Evolutionary conservation across 1,140 invertebrate genomes (phyloP).

Genomic region (Drosophila sp.): DNA sequence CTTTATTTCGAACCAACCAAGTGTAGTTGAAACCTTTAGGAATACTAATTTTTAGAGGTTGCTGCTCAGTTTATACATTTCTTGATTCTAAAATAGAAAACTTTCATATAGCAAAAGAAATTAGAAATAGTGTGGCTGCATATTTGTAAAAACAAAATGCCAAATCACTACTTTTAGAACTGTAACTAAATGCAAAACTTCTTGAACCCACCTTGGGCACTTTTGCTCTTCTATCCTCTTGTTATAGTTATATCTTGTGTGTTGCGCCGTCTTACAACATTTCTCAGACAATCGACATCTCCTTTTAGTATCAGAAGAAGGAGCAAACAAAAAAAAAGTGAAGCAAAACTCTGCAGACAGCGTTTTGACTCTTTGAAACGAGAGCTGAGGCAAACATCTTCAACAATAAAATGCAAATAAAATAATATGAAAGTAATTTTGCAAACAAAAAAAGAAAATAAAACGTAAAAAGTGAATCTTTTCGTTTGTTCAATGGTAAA

Average conservation of each 20-base stretch:
- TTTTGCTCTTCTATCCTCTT: background rate
- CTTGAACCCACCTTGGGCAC: slow-evolving; percentile 25
- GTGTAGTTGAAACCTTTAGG: no score
- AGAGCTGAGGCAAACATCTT: slow-evolving; percentile 29
- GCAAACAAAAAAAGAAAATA: background rate
- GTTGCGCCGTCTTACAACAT: slow-evolving; percentile 32
- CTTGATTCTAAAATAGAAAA: no score
- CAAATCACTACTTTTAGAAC: background rate
- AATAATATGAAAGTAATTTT: slow-evolving; percentile 77
- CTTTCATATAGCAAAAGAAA: no score
- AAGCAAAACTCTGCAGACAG: slow-evolving; percentile 40
- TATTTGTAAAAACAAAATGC: background rate
- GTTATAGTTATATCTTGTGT: slow-evolving; percentile 19
- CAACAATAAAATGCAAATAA: slow-evolving; percentile 72
- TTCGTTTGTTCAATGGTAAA: slow-evolving; percentile 24
- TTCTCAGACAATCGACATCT: slow-evolving; percentile 52
- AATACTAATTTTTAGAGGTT: no score
- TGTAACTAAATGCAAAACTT: background rate
- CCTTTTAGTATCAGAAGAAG: slow-evolving; percentile 7
- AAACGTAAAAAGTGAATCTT: slow-evolving; percentile 27
- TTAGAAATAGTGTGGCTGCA: background rate
- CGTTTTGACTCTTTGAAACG: slow-evolving; percentile 47
- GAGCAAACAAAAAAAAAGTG: slow-evolving; percentile 9
- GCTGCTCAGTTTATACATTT: no score
- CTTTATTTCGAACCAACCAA: no score